phyloP scores from a whole-genome alignment of 2,888 invertebrate species.

The Platycheirus rosarum region DNA sequence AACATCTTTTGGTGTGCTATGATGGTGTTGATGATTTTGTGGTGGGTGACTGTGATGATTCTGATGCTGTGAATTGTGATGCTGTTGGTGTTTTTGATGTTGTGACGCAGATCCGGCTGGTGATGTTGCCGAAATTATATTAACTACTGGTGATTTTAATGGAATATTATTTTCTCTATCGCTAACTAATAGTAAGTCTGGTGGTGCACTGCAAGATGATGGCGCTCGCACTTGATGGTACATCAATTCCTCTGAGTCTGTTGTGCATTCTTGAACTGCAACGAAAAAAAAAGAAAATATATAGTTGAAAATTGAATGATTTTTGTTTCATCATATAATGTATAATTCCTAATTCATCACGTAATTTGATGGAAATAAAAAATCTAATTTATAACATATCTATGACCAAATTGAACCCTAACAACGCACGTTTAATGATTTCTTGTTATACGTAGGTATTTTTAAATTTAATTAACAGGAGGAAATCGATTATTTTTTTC shows the following conservation, averaged over 20 bases:
- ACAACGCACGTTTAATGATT: slow-evolving; percentile 37
- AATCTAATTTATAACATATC: neutral
- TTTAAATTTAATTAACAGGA: neutral
- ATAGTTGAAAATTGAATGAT: neutral
- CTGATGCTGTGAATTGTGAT: slow-evolving; percentile 62
- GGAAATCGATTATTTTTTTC: slow-evolving; percentile 2
- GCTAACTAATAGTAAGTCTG: slow-evolving; percentile 85
- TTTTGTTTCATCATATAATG: too few species aligned
- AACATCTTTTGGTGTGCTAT: slow-evolving; percentile 74
- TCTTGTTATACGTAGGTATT: neutral
- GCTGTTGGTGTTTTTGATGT: slow-evolving; percentile 67
- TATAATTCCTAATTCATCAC: neutral
- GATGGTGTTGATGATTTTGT: slow-evolving; percentile 41
- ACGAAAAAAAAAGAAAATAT: slow-evolving; percentile 72
- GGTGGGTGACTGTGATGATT: slow-evolving; percentile 15
- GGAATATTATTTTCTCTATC: slow-evolving; percentile 83
- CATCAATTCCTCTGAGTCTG: slow-evolving; percentile 88
- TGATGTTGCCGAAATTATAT: slow-evolving; percentile 80
- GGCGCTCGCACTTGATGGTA: slow-evolving; percentile 84
- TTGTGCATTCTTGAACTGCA: slow-evolving; percentile 87
- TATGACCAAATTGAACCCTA: slow-evolving; percentile 6
- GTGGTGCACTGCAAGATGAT: slow-evolving; percentile 86
- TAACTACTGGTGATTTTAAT: slow-evolving; percentile 80
- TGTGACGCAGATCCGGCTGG: slow-evolving; percentile 76
- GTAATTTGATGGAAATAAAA: neutral